Conservation (phyloP, 2,113 vertebrate species). For the Oceanites oceanicus region DNA sequence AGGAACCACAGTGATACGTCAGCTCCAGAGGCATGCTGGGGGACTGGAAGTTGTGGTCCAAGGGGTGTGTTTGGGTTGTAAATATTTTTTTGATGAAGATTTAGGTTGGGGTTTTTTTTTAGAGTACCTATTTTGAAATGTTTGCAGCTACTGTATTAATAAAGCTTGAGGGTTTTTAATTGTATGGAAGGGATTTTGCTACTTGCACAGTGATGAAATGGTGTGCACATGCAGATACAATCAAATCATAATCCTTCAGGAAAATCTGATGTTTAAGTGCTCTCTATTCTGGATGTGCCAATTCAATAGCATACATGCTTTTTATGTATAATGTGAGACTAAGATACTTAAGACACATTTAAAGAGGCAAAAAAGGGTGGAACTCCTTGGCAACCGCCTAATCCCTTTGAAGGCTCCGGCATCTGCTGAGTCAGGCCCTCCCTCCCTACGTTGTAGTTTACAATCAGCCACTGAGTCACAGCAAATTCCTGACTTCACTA, state of each 20-base stretch:
- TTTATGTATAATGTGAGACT: conserved; percentile 11
- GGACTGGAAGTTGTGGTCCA: neutral
- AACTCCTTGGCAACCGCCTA: conserved; percentile 25
- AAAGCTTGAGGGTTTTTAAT: neutral
- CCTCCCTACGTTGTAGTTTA: neutral
- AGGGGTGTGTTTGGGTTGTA: neutral
- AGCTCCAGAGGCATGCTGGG: neutral
- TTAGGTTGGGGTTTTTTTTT: neutral
- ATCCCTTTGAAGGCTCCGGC: conserved; percentile 53
- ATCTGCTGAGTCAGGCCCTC: conserved; percentile 61
- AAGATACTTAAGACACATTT: conserved; percentile 31
- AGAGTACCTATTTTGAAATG: neutral
- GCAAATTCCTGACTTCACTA: conserved; percentile 12
- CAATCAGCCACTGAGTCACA: conserved; percentile 25
- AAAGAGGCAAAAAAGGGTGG: conserved; percentile 36
- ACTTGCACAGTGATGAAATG: neutral
- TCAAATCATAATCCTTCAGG: neutral
- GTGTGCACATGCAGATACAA: neutral
- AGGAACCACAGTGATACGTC: neutral
- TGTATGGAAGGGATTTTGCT: neutral
- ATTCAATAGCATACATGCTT: neutral
- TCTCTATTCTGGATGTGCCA: neutral
- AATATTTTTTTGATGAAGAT: neutral
- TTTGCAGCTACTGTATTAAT: neutral
- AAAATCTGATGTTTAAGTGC: neutral